Base-by-base conservation (phyloP, 2,888 invertebrate species). In the Andrena bicolor region DNA sequence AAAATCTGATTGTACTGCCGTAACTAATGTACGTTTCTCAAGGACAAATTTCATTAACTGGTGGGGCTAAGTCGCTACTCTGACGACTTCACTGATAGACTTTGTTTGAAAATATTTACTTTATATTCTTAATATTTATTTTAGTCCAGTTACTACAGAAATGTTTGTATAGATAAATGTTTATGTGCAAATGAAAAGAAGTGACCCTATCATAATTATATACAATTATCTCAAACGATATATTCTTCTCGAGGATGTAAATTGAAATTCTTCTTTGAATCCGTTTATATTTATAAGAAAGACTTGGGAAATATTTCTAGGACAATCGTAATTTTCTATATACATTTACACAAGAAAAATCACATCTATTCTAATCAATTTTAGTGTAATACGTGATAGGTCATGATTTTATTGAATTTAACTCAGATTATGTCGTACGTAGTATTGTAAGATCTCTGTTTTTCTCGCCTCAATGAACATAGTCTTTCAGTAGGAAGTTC, bases 1-100 rank as follows among this genome's bases (percentile, higher is more conserved):
- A 60, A 86, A 84, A 89, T 89, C 82, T 78, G 87, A 91, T 83
- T 86, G 86, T 91, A 90, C 90, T 91, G 91, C 90, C 90, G 90
- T 90, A 80, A 85, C 71, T 85, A 86, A 84, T 60, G 71, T 85
- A 88, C 84, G 84, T 89, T 90, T 89, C 83, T 85, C 73, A 79
- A 80, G 75, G 78, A 83, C 66, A 87, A 88, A 86, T 89, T 90
- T 85, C 80, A 85, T 86, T 86, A 83, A 87, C 84, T 84, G 86
- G 79, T 89, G 88, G 84, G 87, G 86, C 86, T 87, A 76, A 83
- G 82, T 88, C 83, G 85, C 84, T 86, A 83, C 83, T 87, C 84
- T 80, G 90, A 89, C 86, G 78, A 88, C 80, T 88, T 89, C 79
- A 83, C 89, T 87, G 90, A 89, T 84, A 88, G 91, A 89, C 89